phyloP scores from a whole-genome alignment of 2,888 invertebrate species.

The Norana najaformis region DNA sequence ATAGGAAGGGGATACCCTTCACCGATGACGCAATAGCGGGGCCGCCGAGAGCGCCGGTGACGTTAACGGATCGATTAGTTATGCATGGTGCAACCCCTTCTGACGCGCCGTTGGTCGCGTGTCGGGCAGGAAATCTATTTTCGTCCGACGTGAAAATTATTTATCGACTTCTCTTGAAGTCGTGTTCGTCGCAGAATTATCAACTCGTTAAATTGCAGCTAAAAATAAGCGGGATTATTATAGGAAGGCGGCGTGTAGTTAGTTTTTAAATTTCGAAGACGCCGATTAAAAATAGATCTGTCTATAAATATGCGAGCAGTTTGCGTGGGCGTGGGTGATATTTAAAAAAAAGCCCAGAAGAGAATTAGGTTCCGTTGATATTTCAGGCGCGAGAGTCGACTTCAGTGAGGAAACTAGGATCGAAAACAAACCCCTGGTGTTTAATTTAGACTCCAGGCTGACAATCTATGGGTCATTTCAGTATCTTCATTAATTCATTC shows the following conservation, averaged over 20 bases:
- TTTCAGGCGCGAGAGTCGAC: background rate
- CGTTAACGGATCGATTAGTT: conserved; percentile 24
- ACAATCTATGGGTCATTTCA: too few species aligned
- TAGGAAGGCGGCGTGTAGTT: background rate
- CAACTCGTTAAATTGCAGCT: background rate
- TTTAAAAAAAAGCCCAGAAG: background rate
- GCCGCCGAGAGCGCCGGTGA: background rate
- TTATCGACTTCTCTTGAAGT: too few species aligned
- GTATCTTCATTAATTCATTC: too few species aligned
- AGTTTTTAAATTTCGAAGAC: background rate
- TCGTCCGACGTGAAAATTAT: background rate
- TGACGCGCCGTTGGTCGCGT: background rate
- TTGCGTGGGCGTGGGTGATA: background rate
- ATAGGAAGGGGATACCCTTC: background rate
- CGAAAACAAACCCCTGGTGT: too few species aligned
- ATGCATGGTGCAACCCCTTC: background rate
- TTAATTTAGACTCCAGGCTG: background rate
- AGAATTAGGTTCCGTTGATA: background rate
- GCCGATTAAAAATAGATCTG: background rate
- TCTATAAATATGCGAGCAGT: background rate
- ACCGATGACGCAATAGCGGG: conserved; percentile 6
- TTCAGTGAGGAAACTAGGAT: background rate
- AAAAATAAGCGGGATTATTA: background rate
- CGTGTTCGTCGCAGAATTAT: background rate
- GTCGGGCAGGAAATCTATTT: background rate